Percentiles rank a stretch among this genome's conserved stretches.
Conservation (phyloP, 2,888 invertebrate genomes). For the Eutolmus rufibarbis region DNA sequence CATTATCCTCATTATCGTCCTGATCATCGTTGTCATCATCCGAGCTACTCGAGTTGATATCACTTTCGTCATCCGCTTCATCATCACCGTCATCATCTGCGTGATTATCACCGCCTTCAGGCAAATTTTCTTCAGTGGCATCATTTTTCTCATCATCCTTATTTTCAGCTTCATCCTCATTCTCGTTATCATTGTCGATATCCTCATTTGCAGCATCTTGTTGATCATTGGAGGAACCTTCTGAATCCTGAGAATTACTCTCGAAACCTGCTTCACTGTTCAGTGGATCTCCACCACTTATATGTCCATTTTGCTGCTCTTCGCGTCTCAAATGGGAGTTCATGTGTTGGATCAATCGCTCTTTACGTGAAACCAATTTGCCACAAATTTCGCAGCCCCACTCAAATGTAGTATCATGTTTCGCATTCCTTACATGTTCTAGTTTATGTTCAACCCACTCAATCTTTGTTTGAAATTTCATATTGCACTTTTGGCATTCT, state of each 20-base stretch:
- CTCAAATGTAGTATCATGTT: slow-evolving; percentile 60
- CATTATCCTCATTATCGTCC: slow-evolving; percentile 43
- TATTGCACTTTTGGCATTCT: slow-evolving; percentile 57
- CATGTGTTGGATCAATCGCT: slow-evolving; percentile 62
- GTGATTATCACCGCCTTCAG: slow-evolving; percentile 37
- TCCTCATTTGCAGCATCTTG: slow-evolving; percentile 43
- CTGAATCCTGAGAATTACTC: slow-evolving; percentile 50
- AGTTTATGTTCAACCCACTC: slow-evolving; percentile 63
- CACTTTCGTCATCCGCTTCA: slow-evolving; percentile 50
- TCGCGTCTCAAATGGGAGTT: slow-evolving; percentile 59
- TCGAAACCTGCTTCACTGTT: slow-evolving; percentile 37
- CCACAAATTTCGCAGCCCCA: slow-evolving; percentile 63
- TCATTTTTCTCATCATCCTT: slow-evolving; percentile 46
- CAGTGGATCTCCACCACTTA: slow-evolving; percentile 34
- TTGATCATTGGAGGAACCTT: background rate
- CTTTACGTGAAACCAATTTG: slow-evolving; percentile 61
- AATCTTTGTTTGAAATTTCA: slow-evolving; percentile 57
- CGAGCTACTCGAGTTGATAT: slow-evolving; percentile 42
- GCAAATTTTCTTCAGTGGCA: background rate
- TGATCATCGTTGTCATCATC: slow-evolving; percentile 46
- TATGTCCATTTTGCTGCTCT: slow-evolving; percentile 48
- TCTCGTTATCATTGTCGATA: slow-evolving; percentile 33
- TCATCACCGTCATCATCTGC: slow-evolving; percentile 51
- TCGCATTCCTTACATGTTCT: slow-evolving; percentile 58
- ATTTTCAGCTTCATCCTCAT: slow-evolving; percentile 49